Evolutionary conservation across 1,140 invertebrate genomes (phyloP), one percentile per base, ranked within the genome.

Genomic region (Eriosoma lanigerum): DNA sequence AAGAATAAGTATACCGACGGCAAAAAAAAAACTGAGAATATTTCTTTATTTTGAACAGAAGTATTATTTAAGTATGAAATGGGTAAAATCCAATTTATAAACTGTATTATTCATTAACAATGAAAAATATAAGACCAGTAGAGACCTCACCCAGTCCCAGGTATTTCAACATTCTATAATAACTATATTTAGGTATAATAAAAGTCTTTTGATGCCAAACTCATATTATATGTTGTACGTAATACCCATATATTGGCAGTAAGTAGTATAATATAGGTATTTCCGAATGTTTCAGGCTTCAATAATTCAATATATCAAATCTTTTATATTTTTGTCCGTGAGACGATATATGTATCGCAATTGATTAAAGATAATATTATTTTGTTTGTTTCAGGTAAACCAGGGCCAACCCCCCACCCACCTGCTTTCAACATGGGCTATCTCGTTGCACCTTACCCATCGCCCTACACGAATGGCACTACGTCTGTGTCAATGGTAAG

Each of bases 381-480:
- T n/a, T 78, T 62, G 56, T 78, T 48, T 78, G 56, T 78, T 78
- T 29, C 56, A 78, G 75, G 54, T 78, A 78, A 78, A 78, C 75
- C 75, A 60, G 75, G 75, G 4, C 75, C 75, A 78, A 78, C 75
- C 60, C 75, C 75, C 44, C 75, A 78, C 44, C 75, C 75, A 48
- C 75, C 75, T 62, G 75, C 75, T 78, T 78, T 78, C 75, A 78
- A 78, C 17, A 78, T 78, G 75, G 75, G 75, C 46, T 78, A 78
- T 62, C 75, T 78, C 56, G 75, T 78, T 58, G 75, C 75, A 62
- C 75, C 75, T 24, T 78, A 78, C 44, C 75, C 75, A 60, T 78
- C 75, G 15, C 75, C 75, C 44, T 78, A 78, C 75, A 50, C 75
- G 56, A 78, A 78, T 1, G 75, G 75, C 75, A 62, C 75, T 44